Conservation (phyloP, 2,797 vertebrate genomes). For the Zenarchopterus dispar region DNA sequence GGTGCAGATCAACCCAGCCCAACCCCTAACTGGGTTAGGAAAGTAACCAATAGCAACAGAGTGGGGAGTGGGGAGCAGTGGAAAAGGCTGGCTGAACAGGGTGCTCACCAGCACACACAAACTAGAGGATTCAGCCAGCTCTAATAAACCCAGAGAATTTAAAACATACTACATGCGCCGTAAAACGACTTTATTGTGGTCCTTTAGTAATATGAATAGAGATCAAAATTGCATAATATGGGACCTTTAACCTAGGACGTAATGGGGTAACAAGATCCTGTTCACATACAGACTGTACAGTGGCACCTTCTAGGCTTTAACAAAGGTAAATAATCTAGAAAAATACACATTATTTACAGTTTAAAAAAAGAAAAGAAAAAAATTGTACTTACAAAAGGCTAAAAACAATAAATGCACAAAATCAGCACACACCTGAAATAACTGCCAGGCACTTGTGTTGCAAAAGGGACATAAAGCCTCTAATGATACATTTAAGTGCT, state of each 20-base stretch:
- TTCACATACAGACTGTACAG: constrained; percentile 50
- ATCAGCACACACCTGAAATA: constrained; percentile 68
- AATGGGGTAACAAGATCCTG: constrained; percentile 33
- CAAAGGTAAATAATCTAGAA: constrained; percentile 43
- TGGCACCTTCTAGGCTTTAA: constrained; percentile 26
- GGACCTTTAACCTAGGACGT: constrained; percentile 9
- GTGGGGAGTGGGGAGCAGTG: too few species aligned
- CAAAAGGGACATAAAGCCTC: constrained; percentile 48
- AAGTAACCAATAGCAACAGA: too few species aligned
- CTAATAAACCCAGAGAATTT: too few species aligned
- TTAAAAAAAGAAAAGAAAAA: constrained; percentile 6
- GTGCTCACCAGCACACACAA: too few species aligned
- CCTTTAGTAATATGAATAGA: too few species aligned
- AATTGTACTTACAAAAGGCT: constrained; percentile 34
- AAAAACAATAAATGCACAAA: constrained; percentile 59
- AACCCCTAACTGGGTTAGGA: too few species aligned
- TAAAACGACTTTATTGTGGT: too few species aligned
- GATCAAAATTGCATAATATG: too few species aligned
- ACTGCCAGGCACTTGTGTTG: constrained; percentile 76
- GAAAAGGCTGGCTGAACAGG: too few species aligned
- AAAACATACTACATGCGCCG: too few species aligned
- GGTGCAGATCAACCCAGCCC: too few species aligned
- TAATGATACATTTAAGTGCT: constrained; percentile 72
- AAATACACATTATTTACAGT: constrained; percentile 54
- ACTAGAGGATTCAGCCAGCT: too few species aligned